A percentile compares a stretch with the other conserved stretches of the same genome.
phyloP scores from a whole-genome alignment of 2,888 invertebrate genomes.

The Pediacus dermestoides region DNA sequence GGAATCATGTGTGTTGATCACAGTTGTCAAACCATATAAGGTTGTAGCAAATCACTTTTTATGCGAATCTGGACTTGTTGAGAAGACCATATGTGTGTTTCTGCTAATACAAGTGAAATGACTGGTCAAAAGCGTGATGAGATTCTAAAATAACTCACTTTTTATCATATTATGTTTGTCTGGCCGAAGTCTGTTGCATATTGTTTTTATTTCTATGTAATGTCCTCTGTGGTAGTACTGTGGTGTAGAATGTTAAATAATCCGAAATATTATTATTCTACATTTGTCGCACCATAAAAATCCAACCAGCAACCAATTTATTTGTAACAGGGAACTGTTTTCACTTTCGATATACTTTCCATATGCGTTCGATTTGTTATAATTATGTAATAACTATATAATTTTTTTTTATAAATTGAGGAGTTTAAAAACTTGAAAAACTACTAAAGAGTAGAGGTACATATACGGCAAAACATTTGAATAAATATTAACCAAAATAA shows the following conservation, averaged over 20 bases:
- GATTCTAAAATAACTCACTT: constrained; percentile 29
- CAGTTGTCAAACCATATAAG: constrained; percentile 37
- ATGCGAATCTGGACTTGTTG: constrained; percentile 31
- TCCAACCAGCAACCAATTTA: no score
- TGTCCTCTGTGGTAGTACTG: constrained; percentile 20
- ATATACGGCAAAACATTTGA: no score
- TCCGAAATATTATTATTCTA: no score
- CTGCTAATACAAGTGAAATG: constrained; percentile 32
- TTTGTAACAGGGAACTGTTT: no score
- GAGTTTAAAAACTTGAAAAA: no score
- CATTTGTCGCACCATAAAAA: no score
- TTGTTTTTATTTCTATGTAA: constrained; percentile 20
- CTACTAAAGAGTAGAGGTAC: no score
- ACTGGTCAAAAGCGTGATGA: constrained; percentile 29
- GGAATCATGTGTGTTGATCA: constrained; percentile 29
- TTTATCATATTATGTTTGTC: constrained; percentile 28
- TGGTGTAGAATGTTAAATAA: constrained; percentile 23
- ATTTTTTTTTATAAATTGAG: no score
- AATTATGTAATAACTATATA: no score
- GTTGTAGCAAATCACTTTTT: constrained; percentile 38
- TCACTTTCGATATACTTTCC: no score
- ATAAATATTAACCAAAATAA: no score
- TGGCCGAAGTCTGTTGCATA: constrained; percentile 26
- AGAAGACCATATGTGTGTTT: constrained; percentile 32
- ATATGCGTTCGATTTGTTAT: no score